A percentile compares a stretch with the other conserved stretches of the same genome.
phyloP scores from a whole-genome alignment of 2,797 vertebrate genomes.

The Erethizon dorsatum region DNA sequence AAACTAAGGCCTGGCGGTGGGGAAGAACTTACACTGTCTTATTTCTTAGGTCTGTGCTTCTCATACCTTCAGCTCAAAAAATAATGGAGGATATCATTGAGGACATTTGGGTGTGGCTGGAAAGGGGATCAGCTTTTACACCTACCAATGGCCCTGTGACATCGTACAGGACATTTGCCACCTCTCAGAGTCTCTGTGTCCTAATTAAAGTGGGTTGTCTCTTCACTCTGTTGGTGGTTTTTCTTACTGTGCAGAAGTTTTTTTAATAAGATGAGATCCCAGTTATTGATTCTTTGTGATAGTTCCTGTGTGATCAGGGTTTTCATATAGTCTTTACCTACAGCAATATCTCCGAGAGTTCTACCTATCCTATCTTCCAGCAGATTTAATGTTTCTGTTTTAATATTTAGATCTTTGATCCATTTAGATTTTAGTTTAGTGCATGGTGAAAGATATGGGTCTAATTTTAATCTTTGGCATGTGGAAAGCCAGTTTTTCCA shows the following conservation, averaged over 20 bases:
- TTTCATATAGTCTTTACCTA: neutral
- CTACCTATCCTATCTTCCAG: neutral
- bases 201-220: neutral
- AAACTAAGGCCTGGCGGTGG: neutral
- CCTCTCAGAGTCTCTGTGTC: neutral
- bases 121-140: neutral
- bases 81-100: neutral
- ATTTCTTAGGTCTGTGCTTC: conserved; percentile 25
- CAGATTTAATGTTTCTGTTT: neutral
- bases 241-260: neutral
- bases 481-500: neutral
- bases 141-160: neutral
- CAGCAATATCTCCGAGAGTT: neutral
- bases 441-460: neutral
- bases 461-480: neutral
- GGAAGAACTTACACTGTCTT: neutral
- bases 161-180: neutral
- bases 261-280: neutral
- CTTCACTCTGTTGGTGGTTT: neutral
- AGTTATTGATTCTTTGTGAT: neutral
- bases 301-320: neutral
- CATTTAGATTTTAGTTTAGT: neutral
- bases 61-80: neutral
- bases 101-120: neutral
- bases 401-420: neutral